Evolutionary conservation across 2,888 invertebrate species (phyloP), one percentile per base, ranked within the genome.

Genomic region (Conops quadrifasciatus): DNA sequence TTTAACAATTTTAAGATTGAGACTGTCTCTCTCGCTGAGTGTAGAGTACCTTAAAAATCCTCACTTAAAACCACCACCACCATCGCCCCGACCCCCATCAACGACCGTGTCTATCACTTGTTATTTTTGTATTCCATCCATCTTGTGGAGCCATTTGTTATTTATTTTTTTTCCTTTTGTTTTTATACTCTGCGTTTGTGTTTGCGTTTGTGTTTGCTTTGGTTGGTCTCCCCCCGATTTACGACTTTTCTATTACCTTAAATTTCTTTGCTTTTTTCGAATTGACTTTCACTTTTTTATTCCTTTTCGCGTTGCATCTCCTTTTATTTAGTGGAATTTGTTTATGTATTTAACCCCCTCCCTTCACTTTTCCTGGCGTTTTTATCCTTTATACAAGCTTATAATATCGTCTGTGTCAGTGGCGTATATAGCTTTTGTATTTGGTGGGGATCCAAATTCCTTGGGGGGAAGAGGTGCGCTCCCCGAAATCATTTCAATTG

Each of bases 211-310:
- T 24, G 9, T 24, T 56, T 56, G 16, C 26, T 28, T 21, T 15
- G 24, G 26, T 49, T 15, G 28, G 26, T 5, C 28, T 9, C 4
- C 11, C 4, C 11, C 13, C 58, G 26, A 15, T 28, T 58, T 24
- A 58, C 26, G 24, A 58, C 15, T 58, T 58, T 58, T 58, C 58
- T 56, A 56, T 56, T 56, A 56, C 11, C 53, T 5, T 56, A 21
- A 1, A n/a, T 56, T 13, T 56, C 21, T 13, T 19, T 56, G 53
- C 24, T 58, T 16, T 58, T 13, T 24, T 58, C 13, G 5, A 11
- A 21, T 56, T 56, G 21, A 36, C 36, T 36, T 36, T 36, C 26
- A 3, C 19, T 53, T 58, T 53, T 36, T 36, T 4, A 7, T 36
- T 58, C 26, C 28, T 9, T 24, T 58, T 24, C 28, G 13, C 24